phyloP scores from a whole-genome alignment of 2,797 vertebrate genomes.

The Oophaga sylvatica region DNA sequence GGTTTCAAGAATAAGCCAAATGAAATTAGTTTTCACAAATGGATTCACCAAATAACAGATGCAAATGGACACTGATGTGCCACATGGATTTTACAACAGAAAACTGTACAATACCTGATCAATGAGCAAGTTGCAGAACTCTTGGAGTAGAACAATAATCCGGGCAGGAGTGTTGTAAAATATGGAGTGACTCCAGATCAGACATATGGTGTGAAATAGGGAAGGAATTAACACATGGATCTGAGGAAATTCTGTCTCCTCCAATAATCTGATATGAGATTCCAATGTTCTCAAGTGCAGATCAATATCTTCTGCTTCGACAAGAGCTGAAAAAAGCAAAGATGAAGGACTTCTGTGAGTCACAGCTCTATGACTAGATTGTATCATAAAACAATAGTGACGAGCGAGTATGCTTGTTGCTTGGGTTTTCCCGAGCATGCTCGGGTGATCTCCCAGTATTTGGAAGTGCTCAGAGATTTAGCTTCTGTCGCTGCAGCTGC shows the following conservation, averaged over 20 bases:
- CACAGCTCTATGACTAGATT: background rate
- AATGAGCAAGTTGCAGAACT: slow-evolving; percentile 82
- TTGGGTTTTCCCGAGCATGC: too few relatives aligned
- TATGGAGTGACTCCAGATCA: slow-evolving; percentile 81
- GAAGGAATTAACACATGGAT: slow-evolving; percentile 66
- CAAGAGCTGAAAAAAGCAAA: slow-evolving; percentile 70
- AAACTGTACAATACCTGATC: slow-evolving; percentile 71
- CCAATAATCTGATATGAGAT: slow-evolving; percentile 72
- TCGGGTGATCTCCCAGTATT: too few relatives aligned
- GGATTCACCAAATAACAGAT: too few relatives aligned
- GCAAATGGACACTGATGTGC: too few relatives aligned
- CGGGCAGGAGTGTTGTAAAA: slow-evolving; percentile 75
- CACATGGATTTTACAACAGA: too few relatives aligned
- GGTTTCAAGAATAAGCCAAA: too few relatives aligned
- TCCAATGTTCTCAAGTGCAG: slow-evolving; percentile 77
- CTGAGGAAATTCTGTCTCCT: slow-evolving; percentile 74
- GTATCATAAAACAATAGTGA: background rate
- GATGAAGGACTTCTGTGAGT: background rate
- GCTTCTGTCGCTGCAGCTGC: too few relatives aligned
- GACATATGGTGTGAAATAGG: slow-evolving; percentile 79
- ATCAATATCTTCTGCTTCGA: slow-evolving; percentile 78
- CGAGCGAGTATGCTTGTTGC: too few relatives aligned
- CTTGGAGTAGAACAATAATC: slow-evolving; percentile 79
- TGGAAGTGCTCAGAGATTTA: too few relatives aligned
- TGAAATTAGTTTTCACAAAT: too few relatives aligned